Base-by-base conservation (phyloP, 2,113 vertebrate species). In the Phaethon lepturus region DNA sequence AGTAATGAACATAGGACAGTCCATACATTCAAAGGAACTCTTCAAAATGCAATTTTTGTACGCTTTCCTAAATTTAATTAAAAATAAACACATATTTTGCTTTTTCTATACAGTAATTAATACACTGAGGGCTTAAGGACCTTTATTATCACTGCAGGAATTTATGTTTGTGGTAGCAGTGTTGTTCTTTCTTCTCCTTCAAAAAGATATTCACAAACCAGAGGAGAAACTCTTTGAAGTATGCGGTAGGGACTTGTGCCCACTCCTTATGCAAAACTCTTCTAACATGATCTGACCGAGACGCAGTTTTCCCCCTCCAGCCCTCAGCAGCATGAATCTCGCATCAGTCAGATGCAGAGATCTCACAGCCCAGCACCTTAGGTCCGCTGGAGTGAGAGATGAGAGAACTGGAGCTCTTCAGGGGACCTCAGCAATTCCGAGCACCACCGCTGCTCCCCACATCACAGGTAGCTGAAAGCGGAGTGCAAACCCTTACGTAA, bases 41-140 rank as follows among this genome's bases (percentile, higher is more conserved):
- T 20, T 85, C 60, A 81, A 94, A 95, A 69, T 12, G 28, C 42
- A 73, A 9, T 55, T 76, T 87, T 63, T 56, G 53, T 42, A 35
- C 73, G 69, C 31, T 80, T 90, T 86, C n/a, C 63, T 90, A 88
- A 95, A 95, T 87, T 38, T 23, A 72, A 66, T 76, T 53, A 33
- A 76, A 92, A 87, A 91, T 38, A 90, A 96, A 93, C 55, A 77
- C 76, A 42, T 31, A 45, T 66, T 91, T 93, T 85, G 29, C 35
- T 50, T 82, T 79, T 96, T 79, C 86, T 88, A 82, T 73, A 82
- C 77, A 88, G 84, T 93, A 96, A 94, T 86, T 91, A 93, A 90
- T 95, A 95, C 94, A 90, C 81, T 66, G 25, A 86, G 91, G 91
- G 74, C 74, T 88, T 73, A 82, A 94, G 56, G 84, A 85, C 66